A percentile compares a stretch with the other conserved stretches of the same genome.
phyloP scores from a whole-genome alignment of 2,888 invertebrate species.

The Onchidella celtica region DNA sequence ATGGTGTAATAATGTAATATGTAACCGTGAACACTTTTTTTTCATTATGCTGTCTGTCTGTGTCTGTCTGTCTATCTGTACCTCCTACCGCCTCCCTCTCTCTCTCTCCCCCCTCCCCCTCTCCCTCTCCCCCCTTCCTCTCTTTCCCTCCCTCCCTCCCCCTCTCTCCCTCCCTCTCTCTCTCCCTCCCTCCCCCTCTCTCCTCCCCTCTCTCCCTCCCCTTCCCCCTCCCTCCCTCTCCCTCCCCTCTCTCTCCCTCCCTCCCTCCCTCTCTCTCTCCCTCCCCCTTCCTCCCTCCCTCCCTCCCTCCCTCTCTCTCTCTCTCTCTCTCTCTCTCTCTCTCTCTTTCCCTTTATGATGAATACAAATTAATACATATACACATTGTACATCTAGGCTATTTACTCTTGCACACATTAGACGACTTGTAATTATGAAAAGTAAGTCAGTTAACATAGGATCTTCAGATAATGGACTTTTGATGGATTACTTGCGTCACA shows the following conservation, averaged over 20 bases:
- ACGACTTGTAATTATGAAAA: background rate
- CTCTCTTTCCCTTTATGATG: background rate
- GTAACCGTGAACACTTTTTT: no score
- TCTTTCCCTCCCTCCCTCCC: background rate
- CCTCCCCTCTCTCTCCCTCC: background rate
- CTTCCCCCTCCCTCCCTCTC: background rate
- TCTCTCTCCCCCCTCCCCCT: background rate
- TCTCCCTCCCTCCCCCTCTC: background rate
- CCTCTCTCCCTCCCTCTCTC: no score
- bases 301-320: background rate
- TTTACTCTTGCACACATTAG: no score
- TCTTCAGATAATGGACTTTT: no score
- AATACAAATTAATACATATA: no score
- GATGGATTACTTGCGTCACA: no score
- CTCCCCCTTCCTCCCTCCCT: background rate
- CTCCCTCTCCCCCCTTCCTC: background rate
- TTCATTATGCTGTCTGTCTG: no score
- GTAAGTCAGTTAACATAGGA: no score
- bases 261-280: background rate
- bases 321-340: slow-evolving; percentile 15
- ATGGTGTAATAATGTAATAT: no score
- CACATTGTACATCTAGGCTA: no score
- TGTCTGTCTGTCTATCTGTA: no score
- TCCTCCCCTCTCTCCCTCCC: background rate
- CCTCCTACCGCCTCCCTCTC: background rate